phyloP scores from a whole-genome alignment of 2,797 vertebrate species.

The Microhierax caerulescens region DNA sequence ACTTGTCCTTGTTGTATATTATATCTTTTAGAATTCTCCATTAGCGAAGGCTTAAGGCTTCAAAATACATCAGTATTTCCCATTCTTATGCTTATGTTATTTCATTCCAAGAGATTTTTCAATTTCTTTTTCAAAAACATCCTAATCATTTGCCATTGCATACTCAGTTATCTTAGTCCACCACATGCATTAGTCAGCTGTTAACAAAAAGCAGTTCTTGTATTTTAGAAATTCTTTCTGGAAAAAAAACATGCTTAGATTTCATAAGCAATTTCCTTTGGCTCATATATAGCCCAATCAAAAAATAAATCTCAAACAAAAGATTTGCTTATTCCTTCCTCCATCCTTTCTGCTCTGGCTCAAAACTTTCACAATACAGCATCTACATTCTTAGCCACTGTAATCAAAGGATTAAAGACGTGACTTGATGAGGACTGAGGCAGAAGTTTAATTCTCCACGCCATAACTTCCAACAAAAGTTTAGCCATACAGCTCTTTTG shows the following conservation, averaged over 20 bases:
- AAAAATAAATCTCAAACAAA: neutral
- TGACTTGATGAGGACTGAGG: neutral
- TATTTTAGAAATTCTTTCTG: neutral
- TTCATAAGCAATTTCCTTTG: neutral
- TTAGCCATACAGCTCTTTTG: neutral
- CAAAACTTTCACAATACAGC: neutral
- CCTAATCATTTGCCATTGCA: neutral
- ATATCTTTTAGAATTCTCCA: neutral
- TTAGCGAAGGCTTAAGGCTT: neutral
- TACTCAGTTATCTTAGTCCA: neutral
- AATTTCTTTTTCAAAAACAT: neutral
- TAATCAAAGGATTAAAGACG: neutral
- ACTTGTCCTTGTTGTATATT: neutral
- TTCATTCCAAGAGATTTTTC: neutral
- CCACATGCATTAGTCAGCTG: neutral
- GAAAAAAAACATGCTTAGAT: neutral
- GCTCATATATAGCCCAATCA: neutral
- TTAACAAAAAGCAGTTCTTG: neutral
- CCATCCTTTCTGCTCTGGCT: neutral
- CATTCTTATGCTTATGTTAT: neutral
- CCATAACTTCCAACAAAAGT: neutral
- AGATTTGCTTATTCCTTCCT: neutral
- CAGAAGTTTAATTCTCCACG: neutral
- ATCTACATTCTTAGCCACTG: neutral
- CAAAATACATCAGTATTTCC: neutral